Evolutionary conservation across 2,797 vertebrate genomes (phyloP), one percentile per base, ranked within the genome.

Genomic region (Oophaga sylvatica): DNA sequence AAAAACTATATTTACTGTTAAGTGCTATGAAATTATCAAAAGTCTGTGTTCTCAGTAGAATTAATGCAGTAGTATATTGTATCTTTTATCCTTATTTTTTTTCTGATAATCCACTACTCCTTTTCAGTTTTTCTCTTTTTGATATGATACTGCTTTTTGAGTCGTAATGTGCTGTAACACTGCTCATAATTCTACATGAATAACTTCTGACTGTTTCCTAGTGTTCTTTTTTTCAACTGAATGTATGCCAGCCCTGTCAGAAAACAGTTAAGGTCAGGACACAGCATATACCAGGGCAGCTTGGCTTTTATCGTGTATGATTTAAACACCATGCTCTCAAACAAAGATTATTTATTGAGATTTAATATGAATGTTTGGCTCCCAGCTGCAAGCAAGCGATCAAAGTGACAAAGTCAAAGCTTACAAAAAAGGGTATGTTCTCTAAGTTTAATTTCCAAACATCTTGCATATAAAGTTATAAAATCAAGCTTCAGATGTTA

Each of bases 281-380:
- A 22, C 35, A n/a, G 60, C 62, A 65, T 15, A 63, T 63, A 63
- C 1, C 48, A 22, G 59, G 79, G 35, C 20, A 65, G 4, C 22
- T 16, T 81, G 60, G 35, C 60, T 63, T 81, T 65, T n/a, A 80
- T 65, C 2, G 8, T 48, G 45, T 81, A 35, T 26, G 10, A 63
- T 80, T 41, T 60, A 80, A 62, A 80, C 57, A 60, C 17, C 35
- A 41, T 63, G 79, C 11, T 62, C 78, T 80, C 57, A 80, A 59
- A 79, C 77, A 79, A 62, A 80, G 79, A 41, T 20, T 35, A 45
- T 41, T 63, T 65, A 48, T 65, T 2, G 3, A 16, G 73, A 76
- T 53, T 26, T n/a, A 56, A 53, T 53, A 76, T 65, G 35, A 81
- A 35, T 19, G 16, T 57, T 31, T 62, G 29, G 11, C 57, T 79